Percentiles rank a stretch among this genome's conserved stretches.
Conservation (phyloP, 2,113 vertebrate genomes). For the Oreochromis tanganicae region DNA sequence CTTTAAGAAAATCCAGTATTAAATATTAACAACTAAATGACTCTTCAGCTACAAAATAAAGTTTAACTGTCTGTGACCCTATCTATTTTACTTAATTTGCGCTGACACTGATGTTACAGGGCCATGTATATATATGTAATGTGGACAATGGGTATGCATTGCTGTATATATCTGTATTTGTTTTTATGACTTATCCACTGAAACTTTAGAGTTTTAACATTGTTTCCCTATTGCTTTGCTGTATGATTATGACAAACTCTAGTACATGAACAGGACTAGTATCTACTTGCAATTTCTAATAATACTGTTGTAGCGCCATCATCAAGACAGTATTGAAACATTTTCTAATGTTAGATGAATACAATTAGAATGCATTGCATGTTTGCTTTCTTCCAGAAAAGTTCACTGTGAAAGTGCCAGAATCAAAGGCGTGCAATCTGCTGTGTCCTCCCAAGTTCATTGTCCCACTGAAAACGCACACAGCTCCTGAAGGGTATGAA, state of each 20-base stretch:
- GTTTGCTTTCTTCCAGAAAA: conserved; percentile 65
- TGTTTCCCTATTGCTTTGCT: background rate
- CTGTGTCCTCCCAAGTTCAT: conserved; percentile 78
- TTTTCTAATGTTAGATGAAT: background rate
- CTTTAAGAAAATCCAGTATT: background rate
- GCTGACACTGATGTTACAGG: background rate
- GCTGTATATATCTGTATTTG: background rate
- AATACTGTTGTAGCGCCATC: background rate
- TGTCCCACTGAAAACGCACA: conserved; percentile 79
- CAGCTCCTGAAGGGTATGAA: conserved; percentile 79
- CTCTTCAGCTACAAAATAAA: background rate
- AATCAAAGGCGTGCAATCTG: conserved; percentile 66
- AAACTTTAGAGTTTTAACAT: background rate
- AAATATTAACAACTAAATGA: background rate
- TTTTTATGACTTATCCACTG: background rate
- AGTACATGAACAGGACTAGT: background rate
- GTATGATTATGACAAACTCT: background rate
- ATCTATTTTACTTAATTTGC: background rate
- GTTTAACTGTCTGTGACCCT: background rate
- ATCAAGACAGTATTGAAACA: background rate
- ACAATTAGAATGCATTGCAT: background rate
- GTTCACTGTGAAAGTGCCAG: conserved; percentile 55
- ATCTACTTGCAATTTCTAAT: background rate
- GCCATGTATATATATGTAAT: background rate
- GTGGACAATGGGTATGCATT: background rate